Evolutionary conservation across 2,888 invertebrate species (phyloP), one percentile per base, ranked within the genome.

Genomic region (Leucophenga montana): DNA sequence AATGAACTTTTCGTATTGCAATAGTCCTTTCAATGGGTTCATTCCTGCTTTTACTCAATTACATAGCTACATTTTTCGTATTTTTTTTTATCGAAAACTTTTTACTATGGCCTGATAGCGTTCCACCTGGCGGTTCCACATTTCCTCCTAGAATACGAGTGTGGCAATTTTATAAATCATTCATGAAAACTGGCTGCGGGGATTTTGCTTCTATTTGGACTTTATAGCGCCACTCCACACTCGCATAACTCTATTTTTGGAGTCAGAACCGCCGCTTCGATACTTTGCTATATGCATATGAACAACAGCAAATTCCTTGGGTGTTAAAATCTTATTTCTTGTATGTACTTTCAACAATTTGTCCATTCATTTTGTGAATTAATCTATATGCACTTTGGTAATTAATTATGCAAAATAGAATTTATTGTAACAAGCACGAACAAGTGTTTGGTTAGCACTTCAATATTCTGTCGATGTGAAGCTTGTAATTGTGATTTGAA

Each of bases 141-240:
- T 39, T 39, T 39, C 11, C 1, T 39, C 11, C 11, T 39, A 5
- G 8, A 39, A 11, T 3, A 11, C 3, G 39, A 39, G 61, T 39
- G 39, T 18, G 39, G 33, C 33, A 39, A 6, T 64, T 64, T 46
- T 48, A 64, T 22, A 64, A 48, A 64, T 64, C 62, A 64, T 22
- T 64, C 46, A 62, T 62, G 13, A 44, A 62, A 20, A 64, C 18
- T 8, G 31, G 9, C 61, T 27, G 39, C 39, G 33, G 18, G 4
- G 39, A 18, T 54, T 18, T 18, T 6, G 39, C 31, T 33, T 31
- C 11, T 4, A 31, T 31, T 16, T 27, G 31, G n/a, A 9, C 54
- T 18, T 54, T 54, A 18, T n/a, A 8, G 33, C 59, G n/a, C 33
- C 27, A 27, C 1, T 39, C 39, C 9, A 11, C 11, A 8, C 39